Conservation (phyloP, 2,797 vertebrate species). For the Poecilia picta region DNA sequence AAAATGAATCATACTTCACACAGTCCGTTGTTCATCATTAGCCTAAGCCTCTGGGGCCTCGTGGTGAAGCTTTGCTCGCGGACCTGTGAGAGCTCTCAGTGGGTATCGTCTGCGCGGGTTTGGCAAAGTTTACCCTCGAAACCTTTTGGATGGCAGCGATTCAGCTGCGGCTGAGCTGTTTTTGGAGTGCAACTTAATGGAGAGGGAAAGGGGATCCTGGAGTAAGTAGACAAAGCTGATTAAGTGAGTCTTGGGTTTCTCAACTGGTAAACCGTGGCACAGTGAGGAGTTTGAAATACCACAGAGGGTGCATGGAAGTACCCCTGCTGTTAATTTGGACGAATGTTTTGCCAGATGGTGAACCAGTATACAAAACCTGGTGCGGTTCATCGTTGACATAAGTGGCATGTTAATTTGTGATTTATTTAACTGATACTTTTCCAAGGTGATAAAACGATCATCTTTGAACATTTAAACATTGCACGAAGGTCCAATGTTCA, state of each 20-base stretch:
- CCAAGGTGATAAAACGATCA: neutral
- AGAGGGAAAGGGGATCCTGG: constrained; percentile 28
- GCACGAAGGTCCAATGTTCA: too few relatives aligned
- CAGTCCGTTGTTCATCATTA: constrained; percentile 21
- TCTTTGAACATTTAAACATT: too few relatives aligned
- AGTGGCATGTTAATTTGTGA: neutral
- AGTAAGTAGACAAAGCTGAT: constrained; percentile 53
- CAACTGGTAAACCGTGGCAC: constrained; percentile 35
- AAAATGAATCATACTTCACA: neutral
- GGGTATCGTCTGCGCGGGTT: constrained; percentile 41
- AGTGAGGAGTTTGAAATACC: constrained; percentile 46
- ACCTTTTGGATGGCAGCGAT: constrained; percentile 38
- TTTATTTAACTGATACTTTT: neutral
- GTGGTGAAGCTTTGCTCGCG: constrained; percentile 35
- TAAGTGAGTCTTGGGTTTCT: constrained; percentile 54
- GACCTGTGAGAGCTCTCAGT: constrained; percentile 30
- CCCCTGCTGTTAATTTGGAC: constrained; percentile 32
- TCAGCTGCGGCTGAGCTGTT: constrained; percentile 43
- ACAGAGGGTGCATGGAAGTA: constrained; percentile 17
- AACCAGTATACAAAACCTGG: neutral
- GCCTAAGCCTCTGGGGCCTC: constrained; percentile 36
- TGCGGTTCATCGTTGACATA: neutral
- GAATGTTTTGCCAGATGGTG: constrained; percentile 20
- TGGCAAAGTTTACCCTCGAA: constrained; percentile 34
- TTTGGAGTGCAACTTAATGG: constrained; percentile 50